Conservation (phyloP, 1,140 invertebrate genomes). For the Brachionus sp. region DNA sequence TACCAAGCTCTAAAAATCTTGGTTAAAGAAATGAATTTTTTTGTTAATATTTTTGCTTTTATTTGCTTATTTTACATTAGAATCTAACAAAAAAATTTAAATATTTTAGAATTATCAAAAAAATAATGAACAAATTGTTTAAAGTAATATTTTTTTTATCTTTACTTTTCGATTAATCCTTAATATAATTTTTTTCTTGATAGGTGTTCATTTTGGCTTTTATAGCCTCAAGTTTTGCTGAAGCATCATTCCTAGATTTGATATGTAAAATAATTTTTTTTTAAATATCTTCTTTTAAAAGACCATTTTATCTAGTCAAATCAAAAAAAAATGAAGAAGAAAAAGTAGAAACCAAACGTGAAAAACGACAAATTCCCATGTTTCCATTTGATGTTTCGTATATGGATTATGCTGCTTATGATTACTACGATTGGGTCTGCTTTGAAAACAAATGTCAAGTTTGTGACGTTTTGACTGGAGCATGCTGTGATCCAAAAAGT, state of each 20-base stretch:
- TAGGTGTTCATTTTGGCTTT: slow-evolving; percentile 20
- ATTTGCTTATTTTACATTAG: background rate
- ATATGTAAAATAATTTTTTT: background rate
- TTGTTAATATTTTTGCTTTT: background rate
- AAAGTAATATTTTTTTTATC: background rate
- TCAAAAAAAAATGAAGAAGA: background rate
- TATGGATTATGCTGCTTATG: slow-evolving; percentile 44
- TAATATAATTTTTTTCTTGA: background rate
- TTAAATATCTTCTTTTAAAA: background rate
- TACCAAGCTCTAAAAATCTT: background rate
- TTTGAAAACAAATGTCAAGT: background rate
- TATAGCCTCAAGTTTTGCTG: background rate
- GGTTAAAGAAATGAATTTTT: background rate
- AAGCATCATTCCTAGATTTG: background rate
- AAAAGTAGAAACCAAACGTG: background rate
- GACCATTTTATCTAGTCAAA: background rate
- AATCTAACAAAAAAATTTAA: background rate
- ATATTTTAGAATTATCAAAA: background rate
- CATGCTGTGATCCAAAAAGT: slow-evolving; percentile 8
- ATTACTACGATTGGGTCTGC: slow-evolving; percentile 43
- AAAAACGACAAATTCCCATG: slow-evolving; percentile 42
- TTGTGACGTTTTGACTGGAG: slow-evolving; percentile 43
- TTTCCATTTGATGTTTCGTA: slow-evolving; percentile 35
- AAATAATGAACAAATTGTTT: background rate
- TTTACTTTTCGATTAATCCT: background rate